Evolutionary conservation across 1,140 invertebrate genomes (phyloP), one percentile per base, ranked within the genome.

Genomic region (Asobara japonica): DNA sequence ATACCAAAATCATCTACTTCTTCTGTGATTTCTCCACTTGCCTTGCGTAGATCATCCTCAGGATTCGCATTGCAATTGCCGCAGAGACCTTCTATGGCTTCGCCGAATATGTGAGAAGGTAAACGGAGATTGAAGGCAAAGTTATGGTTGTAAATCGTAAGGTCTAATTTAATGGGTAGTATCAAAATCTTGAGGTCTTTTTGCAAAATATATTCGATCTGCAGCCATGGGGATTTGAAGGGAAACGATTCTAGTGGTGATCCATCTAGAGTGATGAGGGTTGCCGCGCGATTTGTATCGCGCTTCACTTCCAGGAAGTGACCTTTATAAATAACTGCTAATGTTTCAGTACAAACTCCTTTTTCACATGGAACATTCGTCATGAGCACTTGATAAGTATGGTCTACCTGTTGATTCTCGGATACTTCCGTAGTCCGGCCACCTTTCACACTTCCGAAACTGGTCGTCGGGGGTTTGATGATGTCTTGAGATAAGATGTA

Each of bases 71-170:
- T 93, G 80, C 94, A 96, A 74, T 92, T 89, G 64, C 94, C 94
- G 81, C 94, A 96, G 0, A 96, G 83, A 38, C 94, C 95, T 84
- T 95, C 92, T 30, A 92, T 91, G 65, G 90, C 90, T 69, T 91
- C 91, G 11, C 89, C 90, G 82, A 94, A 95, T 20, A 92, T 86
- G 56, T 91, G 90, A 0, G 94, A 94, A 0, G 94, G 94, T 2
- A 91, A 36, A 68, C 88, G 89, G 1, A 95, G 83, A 0, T 84
- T 86, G 73, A 93, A 93, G 13, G 89, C 90, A 77, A 91, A 86
- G 45, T 90, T 89, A 0, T 88, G 80, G 20, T 64, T 38, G 27
- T 76, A 78, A 60, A 45, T 69, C 0, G 76, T 75, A 5, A 88
- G 74, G 72, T 88, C 85, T 4, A 89, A 71, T 79, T 89, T 86